A percentile compares a stretch with the other conserved stretches of the same genome.
Conservation (phyloP, 2,888 invertebrate genomes). For the Hirtodrosophila histrioides region DNA sequence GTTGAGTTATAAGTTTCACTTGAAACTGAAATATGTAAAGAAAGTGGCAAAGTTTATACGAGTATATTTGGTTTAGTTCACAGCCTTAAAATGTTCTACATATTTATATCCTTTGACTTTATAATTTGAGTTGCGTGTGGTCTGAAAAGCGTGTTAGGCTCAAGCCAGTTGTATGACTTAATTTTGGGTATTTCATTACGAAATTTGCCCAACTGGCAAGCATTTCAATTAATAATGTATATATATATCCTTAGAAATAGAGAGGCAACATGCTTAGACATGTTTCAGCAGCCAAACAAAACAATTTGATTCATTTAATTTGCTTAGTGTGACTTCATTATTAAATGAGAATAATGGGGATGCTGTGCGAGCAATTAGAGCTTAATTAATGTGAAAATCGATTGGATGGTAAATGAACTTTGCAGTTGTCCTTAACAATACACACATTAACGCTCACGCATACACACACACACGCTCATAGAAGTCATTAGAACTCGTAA, state of each 20-base stretch:
- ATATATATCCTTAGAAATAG: not conserved
- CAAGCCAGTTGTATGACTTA: conserved; percentile 15
- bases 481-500: conserved; percentile 16
- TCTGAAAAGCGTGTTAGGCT: conserved; percentile 2
- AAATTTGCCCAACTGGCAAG: not conserved
- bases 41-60: conserved; percentile 21
- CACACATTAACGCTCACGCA: conserved; percentile 19
- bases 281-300: conserved; percentile 25
- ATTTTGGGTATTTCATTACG: conserved; percentile 19
- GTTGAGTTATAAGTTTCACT: conserved; percentile 44
- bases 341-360: conserved; percentile 12
- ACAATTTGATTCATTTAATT: conserved; percentile 45
- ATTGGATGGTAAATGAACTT: conserved; percentile 57
- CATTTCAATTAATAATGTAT: conserved; percentile 46
- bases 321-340: conserved; percentile 43
- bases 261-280: conserved; percentile 5
- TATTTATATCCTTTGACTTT: conserved; percentile 20
- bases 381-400: conserved; percentile 75
- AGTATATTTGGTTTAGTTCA: conserved; percentile 11
- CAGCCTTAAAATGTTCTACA: conserved; percentile 11
- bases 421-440: conserved; percentile 29
- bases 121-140: conserved; percentile 12
- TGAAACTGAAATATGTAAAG: conserved; percentile 31
- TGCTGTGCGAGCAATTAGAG: conserved; percentile 59
- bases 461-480: conserved; percentile 1